These are phyloP conservation scores for Oreotrochilus melanogaster DNA, from an alignment of 2,113 vertebrate genomes.

Conservation along the genomic window DNA sequence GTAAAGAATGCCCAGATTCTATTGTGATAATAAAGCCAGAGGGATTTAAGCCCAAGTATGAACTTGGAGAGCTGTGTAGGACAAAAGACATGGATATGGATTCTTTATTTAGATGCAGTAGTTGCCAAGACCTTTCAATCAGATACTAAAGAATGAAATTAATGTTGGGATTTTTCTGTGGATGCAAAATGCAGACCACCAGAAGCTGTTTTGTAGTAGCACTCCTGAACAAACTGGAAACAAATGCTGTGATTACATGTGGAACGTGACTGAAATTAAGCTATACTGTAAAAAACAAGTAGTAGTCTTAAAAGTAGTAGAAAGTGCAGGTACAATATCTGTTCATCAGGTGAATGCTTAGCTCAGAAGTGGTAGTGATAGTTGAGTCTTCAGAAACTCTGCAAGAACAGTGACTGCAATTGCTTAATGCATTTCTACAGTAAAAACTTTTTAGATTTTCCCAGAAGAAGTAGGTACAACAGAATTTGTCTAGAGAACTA, in stretches of 20 bases:
- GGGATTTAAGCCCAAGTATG: constrained; percentile 25
- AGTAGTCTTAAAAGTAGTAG: neutral
- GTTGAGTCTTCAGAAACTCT: neutral
- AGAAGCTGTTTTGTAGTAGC: neutral
- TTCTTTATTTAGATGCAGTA: neutral
- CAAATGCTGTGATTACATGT: neutral
- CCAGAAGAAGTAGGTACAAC: neutral
- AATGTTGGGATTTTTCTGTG: neutral
- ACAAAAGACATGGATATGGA: constrained; percentile 14
- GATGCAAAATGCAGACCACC: neutral
- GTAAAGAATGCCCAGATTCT: constrained; percentile 33
- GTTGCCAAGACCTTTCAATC: neutral
- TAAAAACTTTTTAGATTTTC: neutral
- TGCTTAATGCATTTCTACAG: neutral
- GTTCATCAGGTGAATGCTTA: neutral
- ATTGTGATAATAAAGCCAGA: neutral
- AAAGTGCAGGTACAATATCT: neutral
- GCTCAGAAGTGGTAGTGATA: neutral
- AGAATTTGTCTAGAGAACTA: neutral
- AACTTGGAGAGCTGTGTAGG: neutral
- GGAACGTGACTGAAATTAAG: neutral
- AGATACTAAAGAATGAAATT: neutral
- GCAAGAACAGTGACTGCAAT: neutral
- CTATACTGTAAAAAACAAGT: neutral
- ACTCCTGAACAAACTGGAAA: neutral